Evolutionary conservation across 2,888 invertebrate genomes (phyloP), one percentile per base, ranked within the genome.

Genomic region (Bugula neritina): DNA sequence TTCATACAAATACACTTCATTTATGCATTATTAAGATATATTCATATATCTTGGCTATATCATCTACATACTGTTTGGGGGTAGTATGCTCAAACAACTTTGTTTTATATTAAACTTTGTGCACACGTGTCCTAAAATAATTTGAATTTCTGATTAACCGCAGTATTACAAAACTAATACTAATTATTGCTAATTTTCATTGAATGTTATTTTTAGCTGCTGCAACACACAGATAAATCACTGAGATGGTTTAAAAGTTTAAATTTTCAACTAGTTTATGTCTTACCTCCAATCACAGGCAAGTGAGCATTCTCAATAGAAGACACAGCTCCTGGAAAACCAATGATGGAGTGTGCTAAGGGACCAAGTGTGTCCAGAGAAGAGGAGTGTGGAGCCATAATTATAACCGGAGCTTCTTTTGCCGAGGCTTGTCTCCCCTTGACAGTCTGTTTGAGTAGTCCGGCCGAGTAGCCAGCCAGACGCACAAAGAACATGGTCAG

Each of bases 341-440:
- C 90, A 77, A 92, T 88, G 81, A 89, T 89, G 73, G 92, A 90
- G 79, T 93, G 91, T 77, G 91, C 89, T 75, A 94, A 88, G 74
- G 92, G 91, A 77, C 91, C 89, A 75, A 94, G 88, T 74, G 92
- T 90, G 85, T 96, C 96, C 86, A 92, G 90, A 88, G 91, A 94
- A 73, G 91, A 90, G 55, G 94, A 94, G 84, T 96, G 96, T 1
- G 95, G 95, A 1, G 93, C 94, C 75, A 92, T 88, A 72, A 90
- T 90, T 75, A 94, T 86, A 84, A 95, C 90, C 0, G 94, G 92
- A 1, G 94, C 94, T 76, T 91, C 91, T 73, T 87, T 84, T 70
- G 91, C 87, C 74, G 88, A 87, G 74, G 90, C 92, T 77, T 90
- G 90, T 76, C 87, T 87, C 71, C 95, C 95, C 82, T 89, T 89